These are phyloP conservation scores for Rhagophthalmus giganteus DNA, from an alignment of 2,888 invertebrate genomes.

Conservation along the genomic window DNA sequence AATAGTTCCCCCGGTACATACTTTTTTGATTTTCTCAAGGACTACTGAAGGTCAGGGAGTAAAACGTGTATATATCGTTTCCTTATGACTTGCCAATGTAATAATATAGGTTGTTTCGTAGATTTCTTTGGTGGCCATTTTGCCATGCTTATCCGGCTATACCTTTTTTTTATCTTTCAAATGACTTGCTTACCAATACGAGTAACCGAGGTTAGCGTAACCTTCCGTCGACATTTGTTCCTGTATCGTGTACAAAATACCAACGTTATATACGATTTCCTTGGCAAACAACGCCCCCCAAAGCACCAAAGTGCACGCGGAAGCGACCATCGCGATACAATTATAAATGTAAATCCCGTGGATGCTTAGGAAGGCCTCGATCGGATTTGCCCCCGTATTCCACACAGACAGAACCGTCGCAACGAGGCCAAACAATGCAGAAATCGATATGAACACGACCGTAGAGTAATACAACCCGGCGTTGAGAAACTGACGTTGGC, in stretches of 20 bases:
- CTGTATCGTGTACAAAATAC: constrained; percentile 51
- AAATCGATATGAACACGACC: constrained; percentile 58
- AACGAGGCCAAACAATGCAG: constrained; percentile 57
- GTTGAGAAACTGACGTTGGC: constrained; percentile 47
- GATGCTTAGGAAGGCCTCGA: constrained; percentile 61
- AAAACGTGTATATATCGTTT: background rate
- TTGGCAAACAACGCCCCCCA: constrained; percentile 53
- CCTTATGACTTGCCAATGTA: no score
- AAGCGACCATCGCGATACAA: constrained; percentile 52
- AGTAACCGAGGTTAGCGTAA: constrained; percentile 52
- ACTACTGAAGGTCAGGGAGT: no score
- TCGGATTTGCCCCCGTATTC: constrained; percentile 63
- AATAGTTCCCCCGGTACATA: no score
- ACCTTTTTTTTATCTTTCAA: background rate
- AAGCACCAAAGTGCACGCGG: constrained; percentile 47
- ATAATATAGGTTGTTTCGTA: no score
- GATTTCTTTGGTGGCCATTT: no score
- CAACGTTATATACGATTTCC: constrained; percentile 49
- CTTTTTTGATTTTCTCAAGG: no score
- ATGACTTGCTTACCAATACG: constrained; percentile 52
- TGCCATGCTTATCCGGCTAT: no score
- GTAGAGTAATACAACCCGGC: constrained; percentile 61
- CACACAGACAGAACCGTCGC: constrained; percentile 59
- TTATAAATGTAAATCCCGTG: constrained; percentile 66
- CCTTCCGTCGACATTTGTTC: constrained; percentile 44